Evolutionary conservation across 1,140 invertebrate genomes (phyloP), one percentile per base, ranked within the genome.

Genomic region (Zaprionus ornatus): DNA sequence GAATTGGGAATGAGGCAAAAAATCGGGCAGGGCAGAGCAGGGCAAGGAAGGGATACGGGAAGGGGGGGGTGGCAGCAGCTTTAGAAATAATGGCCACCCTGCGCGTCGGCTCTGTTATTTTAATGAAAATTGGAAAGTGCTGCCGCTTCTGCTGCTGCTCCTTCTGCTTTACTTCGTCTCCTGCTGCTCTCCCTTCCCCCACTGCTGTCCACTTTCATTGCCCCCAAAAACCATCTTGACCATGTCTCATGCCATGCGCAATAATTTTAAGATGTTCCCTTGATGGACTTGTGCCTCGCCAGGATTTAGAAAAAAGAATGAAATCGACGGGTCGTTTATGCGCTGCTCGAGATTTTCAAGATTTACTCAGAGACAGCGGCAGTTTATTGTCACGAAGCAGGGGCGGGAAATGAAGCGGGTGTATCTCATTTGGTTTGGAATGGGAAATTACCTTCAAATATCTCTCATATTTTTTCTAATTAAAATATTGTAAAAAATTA

Each of bases 61-160:
- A 1, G 15, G n/a, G 69, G 29, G 37, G 56, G 25, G 37, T n/a
- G n/a, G 40, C n/a, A 17, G 56, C 57, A 52, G 74, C 69, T 77
- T 73, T 80, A 55, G 45, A 61, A 77, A 79, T 84, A 84, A 87
- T 82, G 79, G 76, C 79, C 52, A 63, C 69, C 72, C 83, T 67
- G 77, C 74, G 64, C 65, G 42, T 68, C 69, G 68, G 69, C 78
- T 81, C 84, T 88, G 86, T 91, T 91, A 91, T 91, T 91, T 91
- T 91, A 91, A 91, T 91, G 90, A 91, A 91, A 91, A 91, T 91
- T 91, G 86, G 66, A 91, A 91, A 91, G 82, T 91, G 88, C 87
- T 80, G 66, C 62, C 57, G 72, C 72, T 66, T 55, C 60, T 45
- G 65, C 42, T 23, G 10, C 45, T 50, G 19, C 45, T 66, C 40